Evolutionary conservation across 1,140 invertebrate genomes (phyloP).

Genomic region (Drosophila teissieri): DNA sequence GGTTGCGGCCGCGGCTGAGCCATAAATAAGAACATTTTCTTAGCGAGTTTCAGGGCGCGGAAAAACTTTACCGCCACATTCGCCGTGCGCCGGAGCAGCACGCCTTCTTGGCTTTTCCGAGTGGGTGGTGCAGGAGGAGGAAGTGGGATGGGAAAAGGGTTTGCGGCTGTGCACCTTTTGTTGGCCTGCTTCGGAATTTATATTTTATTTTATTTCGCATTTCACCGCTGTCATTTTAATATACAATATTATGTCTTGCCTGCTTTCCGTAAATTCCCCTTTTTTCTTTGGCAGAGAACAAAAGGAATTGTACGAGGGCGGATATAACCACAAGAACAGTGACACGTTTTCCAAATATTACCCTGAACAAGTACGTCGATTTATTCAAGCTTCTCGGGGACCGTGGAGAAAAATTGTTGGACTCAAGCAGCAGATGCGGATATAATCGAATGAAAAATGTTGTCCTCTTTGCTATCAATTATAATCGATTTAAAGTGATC

Average conservation of each 20-base stretch:
- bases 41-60: constrained; percentile 32
- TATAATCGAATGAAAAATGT: too few relatives aligned
- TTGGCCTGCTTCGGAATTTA: constrained; percentile 40
- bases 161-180: constrained; percentile 57
- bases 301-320: neutral
- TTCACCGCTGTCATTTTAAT: constrained; percentile 53
- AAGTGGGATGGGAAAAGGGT: neutral
- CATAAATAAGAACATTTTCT: constrained; percentile 69
- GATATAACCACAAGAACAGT: constrained; percentile 2
- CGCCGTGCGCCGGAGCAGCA: constrained; percentile 34
- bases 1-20: constrained; percentile 26
- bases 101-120: constrained; percentile 8
- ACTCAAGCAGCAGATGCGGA: too few relatives aligned
- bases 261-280: constrained; percentile 17
- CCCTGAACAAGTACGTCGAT: constrained; percentile 69
- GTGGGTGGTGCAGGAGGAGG: too few relatives aligned
- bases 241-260: constrained; percentile 45
- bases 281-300: constrained; percentile 10
- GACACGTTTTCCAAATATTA: constrained; percentile 49
- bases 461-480: too few relatives aligned
- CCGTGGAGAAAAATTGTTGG: constrained; percentile 21
- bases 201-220: constrained; percentile 61
- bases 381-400: constrained; percentile 45
- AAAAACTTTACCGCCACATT: constrained; percentile 52
- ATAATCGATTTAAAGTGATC: too few relatives aligned